Evolutionary conservation across 2,113 vertebrate genomes (phyloP).

Genomic region (Nesogale talazaci): DNA sequence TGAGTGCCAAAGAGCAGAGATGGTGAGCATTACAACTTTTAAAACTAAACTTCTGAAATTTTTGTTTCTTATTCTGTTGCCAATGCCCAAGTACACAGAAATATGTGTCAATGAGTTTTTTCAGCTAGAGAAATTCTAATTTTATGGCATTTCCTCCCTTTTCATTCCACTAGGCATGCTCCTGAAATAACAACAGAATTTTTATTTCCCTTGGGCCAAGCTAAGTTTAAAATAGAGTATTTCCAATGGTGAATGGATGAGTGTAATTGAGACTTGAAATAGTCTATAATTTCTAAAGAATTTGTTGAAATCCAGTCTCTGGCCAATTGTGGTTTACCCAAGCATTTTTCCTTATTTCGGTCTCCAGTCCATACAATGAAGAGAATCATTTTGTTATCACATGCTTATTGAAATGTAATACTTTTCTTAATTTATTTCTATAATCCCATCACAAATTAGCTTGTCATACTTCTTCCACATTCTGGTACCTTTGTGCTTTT

Average conservation of each 20-base stretch:
- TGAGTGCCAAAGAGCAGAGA: constrained; percentile 1
- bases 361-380: neutral
- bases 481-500: neutral
- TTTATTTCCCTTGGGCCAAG: neutral
- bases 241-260: neutral
- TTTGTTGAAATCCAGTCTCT: neutral
- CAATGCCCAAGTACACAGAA: neutral
- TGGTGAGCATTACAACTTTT: neutral
- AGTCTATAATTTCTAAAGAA: neutral
- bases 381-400: neutral
- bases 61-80: neutral
- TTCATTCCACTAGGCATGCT: constrained; percentile 14
- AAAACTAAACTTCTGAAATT: neutral
- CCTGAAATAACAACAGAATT: constrained; percentile 35
- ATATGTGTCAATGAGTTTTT: neutral
- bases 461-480: neutral
- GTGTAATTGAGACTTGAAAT: neutral
- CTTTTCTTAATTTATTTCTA: neutral
- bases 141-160: neutral
- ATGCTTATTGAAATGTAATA: neutral
- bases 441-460: neutral
- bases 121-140: neutral
- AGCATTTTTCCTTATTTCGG: neutral
- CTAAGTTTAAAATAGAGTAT: constrained; percentile 29
- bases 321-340: neutral